A percentile compares a stretch with the other conserved stretches of the same genome.
phyloP scores from a whole-genome alignment of 2,888 invertebrate genomes.

The Lepetodrilus schrolli region DNA sequence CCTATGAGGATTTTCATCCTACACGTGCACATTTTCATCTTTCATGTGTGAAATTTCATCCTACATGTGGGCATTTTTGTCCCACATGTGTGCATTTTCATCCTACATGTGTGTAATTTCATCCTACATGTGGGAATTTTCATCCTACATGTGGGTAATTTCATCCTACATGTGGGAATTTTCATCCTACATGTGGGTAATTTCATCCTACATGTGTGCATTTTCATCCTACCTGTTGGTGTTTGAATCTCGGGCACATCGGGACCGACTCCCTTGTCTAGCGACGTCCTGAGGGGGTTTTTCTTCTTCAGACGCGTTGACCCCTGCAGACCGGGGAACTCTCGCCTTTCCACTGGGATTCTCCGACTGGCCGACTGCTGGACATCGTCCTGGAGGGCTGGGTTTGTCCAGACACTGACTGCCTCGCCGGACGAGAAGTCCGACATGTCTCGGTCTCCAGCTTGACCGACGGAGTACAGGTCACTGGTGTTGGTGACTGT shows the following conservation, averaged over 20 bases:
- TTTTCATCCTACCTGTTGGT: conserved; percentile 37
- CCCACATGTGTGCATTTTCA: too few relatives aligned
- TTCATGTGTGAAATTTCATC: too few relatives aligned
- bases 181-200: too few relatives aligned
- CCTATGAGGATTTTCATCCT: too few relatives aligned
- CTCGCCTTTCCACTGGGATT: background rate
- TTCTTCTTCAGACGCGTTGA: background rate
- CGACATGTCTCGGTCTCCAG: background rate
- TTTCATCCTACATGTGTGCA: too few relatives aligned
- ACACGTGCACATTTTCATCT: too few relatives aligned
- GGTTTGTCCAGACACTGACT: background rate
- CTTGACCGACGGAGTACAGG: background rate
- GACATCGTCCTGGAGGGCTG: background rate
- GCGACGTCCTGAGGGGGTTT: conserved; percentile 12
- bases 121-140: too few relatives aligned
- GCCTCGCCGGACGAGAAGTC: conserved; percentile 6
- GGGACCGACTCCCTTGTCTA: conserved; percentile 41
- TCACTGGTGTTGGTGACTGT: background rate
- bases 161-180: too few relatives aligned
- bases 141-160: too few relatives aligned
- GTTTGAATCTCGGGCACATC: conserved; percentile 44
- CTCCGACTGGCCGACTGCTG: background rate
- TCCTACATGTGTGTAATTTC: too few relatives aligned
- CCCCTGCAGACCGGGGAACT: conserved; percentile 1
- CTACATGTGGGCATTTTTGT: too few relatives aligned